Percentiles rank a stretch among this genome's conserved stretches.
Evolutionary conservation across 2,113 vertebrate species (phyloP).

Genomic region (Accipiter virgatus): DNA sequence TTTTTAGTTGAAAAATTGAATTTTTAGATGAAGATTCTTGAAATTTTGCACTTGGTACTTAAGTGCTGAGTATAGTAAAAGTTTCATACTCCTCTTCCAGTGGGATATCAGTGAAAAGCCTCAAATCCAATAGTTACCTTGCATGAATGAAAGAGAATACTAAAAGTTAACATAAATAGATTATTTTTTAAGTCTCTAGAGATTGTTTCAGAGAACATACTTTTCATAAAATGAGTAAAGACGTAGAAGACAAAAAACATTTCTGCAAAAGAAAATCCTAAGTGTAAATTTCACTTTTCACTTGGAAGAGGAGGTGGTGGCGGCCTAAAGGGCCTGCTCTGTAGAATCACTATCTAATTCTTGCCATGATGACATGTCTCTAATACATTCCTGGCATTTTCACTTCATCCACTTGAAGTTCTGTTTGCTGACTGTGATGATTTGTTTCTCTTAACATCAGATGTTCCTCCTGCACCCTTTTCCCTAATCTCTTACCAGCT

Average conservation of each 20-base stretch:
- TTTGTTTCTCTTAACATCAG: not conserved
- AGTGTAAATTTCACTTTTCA: not conserved
- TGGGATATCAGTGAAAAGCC: not conserved
- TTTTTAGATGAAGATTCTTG: not conserved
- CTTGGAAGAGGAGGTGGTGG: not conserved
- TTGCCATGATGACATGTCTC: not conserved
- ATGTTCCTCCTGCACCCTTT: not conserved
- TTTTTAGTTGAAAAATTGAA: not conserved
- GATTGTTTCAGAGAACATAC: not conserved
- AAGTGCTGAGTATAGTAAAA: not conserved
- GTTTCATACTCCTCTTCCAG: not conserved
- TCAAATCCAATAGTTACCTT: not conserved
- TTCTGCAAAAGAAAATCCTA: not conserved
- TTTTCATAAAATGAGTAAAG: not conserved
- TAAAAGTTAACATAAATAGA: not conserved
- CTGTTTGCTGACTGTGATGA: not conserved
- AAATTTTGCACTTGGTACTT: not conserved
- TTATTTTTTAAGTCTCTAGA: not conserved
- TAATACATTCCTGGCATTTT: not conserved
- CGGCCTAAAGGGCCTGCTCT: not conserved
- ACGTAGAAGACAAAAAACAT: not conserved
- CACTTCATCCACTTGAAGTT: not conserved
- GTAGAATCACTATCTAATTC: not conserved
- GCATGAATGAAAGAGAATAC: not conserved
- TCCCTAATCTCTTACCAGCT: not conserved